Evolutionary conservation across 2,888 invertebrate species (phyloP), one percentile per base, ranked within the genome.

Genomic region (Apocheima hispidaria): DNA sequence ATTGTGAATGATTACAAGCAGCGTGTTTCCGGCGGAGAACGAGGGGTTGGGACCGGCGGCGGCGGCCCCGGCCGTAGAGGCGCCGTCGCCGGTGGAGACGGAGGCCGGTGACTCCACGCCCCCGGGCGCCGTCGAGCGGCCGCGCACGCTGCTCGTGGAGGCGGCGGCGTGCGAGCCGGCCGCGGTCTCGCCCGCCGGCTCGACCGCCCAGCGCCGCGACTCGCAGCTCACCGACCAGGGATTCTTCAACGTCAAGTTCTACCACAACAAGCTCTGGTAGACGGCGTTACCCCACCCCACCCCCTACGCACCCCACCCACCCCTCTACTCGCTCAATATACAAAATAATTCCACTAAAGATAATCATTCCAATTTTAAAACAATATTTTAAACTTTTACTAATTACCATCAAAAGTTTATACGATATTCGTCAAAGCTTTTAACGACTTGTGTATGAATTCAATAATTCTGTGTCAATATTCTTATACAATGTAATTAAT

Each of bases 251-350:
- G 92, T 96, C 41, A 96, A 96, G 81, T 96, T 96, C 86, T 96
- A 95, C 84, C 96, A 96, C 85, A 96, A 95, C 75, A 95, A 95
- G 73, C 91, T 96, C 73, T 96, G 96, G 96, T 96, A 95, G 64
- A 63, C 20, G n/a, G 7, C 28, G 4, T 6, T 12, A 12, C 46
- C 46, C n/a, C 18, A 6, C 30, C 12, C 18, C 30, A 14, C 51
- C 10, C 9, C 28, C 1, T 4, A 26, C 30, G 35, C 55, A 20
- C 20, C 40, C 30, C 54, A 41, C 49, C 40, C 14, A 9, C 10
- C 35, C 12, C 28, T 2, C 14, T 1, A 1, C 35, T 21, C 43
- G 43, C 43, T 50, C 41, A 18, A 18, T 20, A 33, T 38, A 26
- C 14, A n/a, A 7, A 33, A 50, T 35, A 43, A n/a, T 14, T 33